Evolutionary conservation across 2,797 vertebrate genomes (phyloP).

Genomic region (Spheniscus humboldti): DNA sequence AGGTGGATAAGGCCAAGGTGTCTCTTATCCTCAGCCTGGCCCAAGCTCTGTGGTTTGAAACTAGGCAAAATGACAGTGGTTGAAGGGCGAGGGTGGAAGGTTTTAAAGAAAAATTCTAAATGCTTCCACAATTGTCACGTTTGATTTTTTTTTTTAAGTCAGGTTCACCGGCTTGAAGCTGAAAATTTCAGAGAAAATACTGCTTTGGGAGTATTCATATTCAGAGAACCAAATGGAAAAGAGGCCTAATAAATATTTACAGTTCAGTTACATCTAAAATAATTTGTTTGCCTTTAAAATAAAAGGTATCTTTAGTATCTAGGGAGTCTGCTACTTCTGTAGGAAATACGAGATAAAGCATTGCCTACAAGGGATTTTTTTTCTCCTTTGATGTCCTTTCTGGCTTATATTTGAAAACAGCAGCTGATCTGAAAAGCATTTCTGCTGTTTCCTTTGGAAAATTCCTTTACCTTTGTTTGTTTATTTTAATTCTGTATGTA

Average conservation of each 20-base stretch:
- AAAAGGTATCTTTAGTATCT: conserved; percentile 28
- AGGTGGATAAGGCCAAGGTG: not conserved
- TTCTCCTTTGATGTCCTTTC: conserved; percentile 60
- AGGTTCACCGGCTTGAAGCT: not conserved
- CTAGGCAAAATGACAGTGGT: not conserved
- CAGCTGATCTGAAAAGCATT: conserved; percentile 37
- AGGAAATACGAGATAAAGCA: conserved; percentile 18
- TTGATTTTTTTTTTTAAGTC: not conserved
- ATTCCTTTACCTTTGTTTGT: conserved; percentile 51
- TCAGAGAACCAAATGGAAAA: conserved; percentile 7
- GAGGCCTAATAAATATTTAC: conserved; percentile 49
- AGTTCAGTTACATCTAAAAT: conserved; percentile 22
- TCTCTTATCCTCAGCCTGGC: not conserved
- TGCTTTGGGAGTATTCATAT: not conserved
- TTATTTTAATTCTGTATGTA: conserved; percentile 38
- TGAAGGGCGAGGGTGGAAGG: not conserved
- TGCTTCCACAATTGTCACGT: not conserved
- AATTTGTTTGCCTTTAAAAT: conserved; percentile 52
- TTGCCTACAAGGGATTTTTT: conserved; percentile 32
- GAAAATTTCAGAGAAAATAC: not conserved
- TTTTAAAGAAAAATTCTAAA: not conserved
- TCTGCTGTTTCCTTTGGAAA: conserved; percentile 34
- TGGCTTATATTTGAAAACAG: conserved; percentile 32
- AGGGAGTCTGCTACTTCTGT: not conserved
- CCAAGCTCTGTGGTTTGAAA: not conserved